A percentile compares a stretch with the other conserved stretches of the same genome.
phyloP scores from a whole-genome alignment of 2,113 vertebrate species.

The Acrocephalus kingi region DNA sequence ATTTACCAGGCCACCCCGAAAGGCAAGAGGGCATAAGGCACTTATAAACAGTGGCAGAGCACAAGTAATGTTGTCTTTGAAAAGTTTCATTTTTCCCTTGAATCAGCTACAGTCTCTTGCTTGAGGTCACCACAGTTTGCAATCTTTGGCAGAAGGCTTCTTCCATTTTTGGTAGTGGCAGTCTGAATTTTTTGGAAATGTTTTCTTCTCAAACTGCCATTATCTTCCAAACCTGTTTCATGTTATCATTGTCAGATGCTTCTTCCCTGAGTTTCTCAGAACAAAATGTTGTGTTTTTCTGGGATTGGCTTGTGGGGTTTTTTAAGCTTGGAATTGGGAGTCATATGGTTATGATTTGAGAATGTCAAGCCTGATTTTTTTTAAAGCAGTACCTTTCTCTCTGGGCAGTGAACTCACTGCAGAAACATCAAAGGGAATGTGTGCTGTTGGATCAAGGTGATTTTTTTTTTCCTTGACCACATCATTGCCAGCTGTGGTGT shows the following conservation, averaged over 20 bases:
- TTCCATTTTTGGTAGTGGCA: constrained; percentile 96
- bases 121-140: constrained; percentile 87
- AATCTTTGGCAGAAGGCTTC: constrained; percentile 84
- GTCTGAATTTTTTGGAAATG: constrained; percentile 79
- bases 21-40: constrained; percentile 71
- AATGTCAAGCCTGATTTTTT: constrained; percentile 86
- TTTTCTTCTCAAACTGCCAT: constrained; percentile 79
- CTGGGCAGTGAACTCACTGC: constrained; percentile 87
- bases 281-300: constrained; percentile 67
- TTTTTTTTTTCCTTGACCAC: constrained; percentile 77
- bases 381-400: constrained; percentile 82
- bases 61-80: constrained; percentile 76
- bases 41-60: constrained; percentile 72
- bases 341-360: constrained; percentile 99
- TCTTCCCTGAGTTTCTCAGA: constrained; percentile 87
- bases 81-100: constrained; percentile 77
- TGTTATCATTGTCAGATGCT: constrained; percentile 96
- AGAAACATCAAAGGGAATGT: constrained; percentile 95
- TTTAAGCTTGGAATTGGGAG: constrained; percentile 83
- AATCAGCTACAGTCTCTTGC: constrained; percentile 77
- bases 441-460: constrained; percentile 98
- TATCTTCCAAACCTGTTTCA: constrained; percentile 93
- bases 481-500: constrained; percentile 84
- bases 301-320: constrained; percentile 1
- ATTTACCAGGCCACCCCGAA: constrained; percentile 74